Base-by-base conservation (phyloP, 2,888 invertebrate species). In the Monoplex corrugatus region DNA sequence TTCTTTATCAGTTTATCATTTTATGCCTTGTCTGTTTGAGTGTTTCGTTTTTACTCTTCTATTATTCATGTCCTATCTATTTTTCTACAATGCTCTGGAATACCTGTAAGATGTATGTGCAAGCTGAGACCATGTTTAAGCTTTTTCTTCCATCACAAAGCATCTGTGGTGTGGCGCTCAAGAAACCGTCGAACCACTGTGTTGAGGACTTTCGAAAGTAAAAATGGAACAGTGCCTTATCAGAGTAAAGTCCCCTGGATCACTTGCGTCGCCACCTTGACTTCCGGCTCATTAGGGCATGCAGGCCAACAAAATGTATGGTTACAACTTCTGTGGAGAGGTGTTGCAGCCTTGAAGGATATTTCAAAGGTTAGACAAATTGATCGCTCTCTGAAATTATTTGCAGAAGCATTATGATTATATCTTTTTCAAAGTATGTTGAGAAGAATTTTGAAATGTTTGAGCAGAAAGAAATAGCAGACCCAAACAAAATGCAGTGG, bases 211-310 rank as follows among this genome's bases (percentile, higher is more conserved):
- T 50, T 13, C 50, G 2, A 5, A 57, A 10, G 57, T 57, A 57
- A 10, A 10, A 57, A 16, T 2, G 57, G 19, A 57, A 28, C 16
- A 28, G n/a, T 32, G 13, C 10, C 68, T 38, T 40, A 45, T 3
- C 50, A 84, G 84, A 86, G 43, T 86, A 38, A 3, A 19, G 40
- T 82, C 87, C 80, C 87, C 45, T 50, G 57, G 3, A 75, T n/a
- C 44, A 45, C 50, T 78, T 78, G 80, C 80, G 87, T 87, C 87
- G 87, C 87, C 87, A 87, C 87, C 75, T 45, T 78, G 38, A 63
- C 87, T 87, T 87, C 87, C 87, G 87, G 87, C 87, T 87, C 87
- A 87, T 87, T 87, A 87, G 78, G 87, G 87, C 87, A 80, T 78
- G 87, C 87, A 87, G 44, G 86, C 86, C 38, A 72, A 86, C 68